These are phyloP conservation scores for Caenorhabditis sinica DNA, from an alignment of 2,888 invertebrate genomes.

Conservation along the genomic window DNA sequence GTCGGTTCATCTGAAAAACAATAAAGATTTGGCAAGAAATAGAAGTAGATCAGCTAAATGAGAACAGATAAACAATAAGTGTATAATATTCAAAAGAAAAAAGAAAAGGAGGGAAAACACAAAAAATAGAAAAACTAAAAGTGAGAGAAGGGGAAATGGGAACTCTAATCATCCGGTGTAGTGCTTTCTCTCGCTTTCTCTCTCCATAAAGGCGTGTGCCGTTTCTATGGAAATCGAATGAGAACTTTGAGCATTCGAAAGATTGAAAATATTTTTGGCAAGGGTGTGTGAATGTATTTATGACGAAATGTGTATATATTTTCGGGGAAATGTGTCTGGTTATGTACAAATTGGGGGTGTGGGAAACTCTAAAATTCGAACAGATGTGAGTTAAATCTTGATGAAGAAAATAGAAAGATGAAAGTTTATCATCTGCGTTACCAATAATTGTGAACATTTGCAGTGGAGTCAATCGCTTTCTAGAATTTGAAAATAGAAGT, in stretches of 20 bases:
- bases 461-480: too few species aligned
- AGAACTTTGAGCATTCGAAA: constrained; percentile 34
- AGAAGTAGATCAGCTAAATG: too few species aligned
- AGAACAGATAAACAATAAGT: constrained; percentile 8
- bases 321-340: not conserved
- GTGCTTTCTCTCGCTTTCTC: constrained; percentile 17
- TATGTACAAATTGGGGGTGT: too few species aligned
- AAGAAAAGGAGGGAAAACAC: not conserved
- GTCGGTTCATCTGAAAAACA: constrained; percentile 45
- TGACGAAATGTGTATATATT: constrained; percentile 38
- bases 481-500: too few species aligned
- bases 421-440: too few species aligned
- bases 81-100: not conserved
- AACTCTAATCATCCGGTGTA: constrained; percentile 39
- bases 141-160: constrained; percentile 25
- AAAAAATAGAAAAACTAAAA: not conserved
- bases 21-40: too few species aligned
- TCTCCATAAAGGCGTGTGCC: not conserved
- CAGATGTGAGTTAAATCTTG: too few species aligned
- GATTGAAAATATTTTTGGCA: constrained; percentile 11
- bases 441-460: too few species aligned
- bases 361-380: too few species aligned
- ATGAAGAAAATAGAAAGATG: too few species aligned
- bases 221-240: constrained; percentile 49
- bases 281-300: not conserved